A percentile compares a stretch with the other conserved stretches of the same genome.
Evolutionary conservation across 2,888 invertebrate genomes (phyloP).

Genomic region (Heliconius cydno): DNA sequence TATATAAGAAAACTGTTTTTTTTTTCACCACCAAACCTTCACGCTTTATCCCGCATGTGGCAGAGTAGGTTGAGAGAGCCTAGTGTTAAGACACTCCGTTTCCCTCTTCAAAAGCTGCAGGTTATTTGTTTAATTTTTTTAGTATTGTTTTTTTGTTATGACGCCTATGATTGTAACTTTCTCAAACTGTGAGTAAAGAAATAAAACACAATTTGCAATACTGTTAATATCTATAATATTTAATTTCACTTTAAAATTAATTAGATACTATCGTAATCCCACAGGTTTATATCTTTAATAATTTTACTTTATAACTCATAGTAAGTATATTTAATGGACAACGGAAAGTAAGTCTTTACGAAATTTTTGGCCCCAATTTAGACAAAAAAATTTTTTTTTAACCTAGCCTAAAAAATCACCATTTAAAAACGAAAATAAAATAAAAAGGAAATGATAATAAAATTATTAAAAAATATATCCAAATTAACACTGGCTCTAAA

Average conservation of each 20-base stretch:
- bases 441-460: too few species aligned
- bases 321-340: background rate
- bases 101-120: too few species aligned
- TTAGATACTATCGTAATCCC: background rate
- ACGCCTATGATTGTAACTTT: background rate
- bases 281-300: background rate
- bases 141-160: too few species aligned
- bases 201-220: slow-evolving; percentile 4
- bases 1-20: too few species aligned
- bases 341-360: background rate
- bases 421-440: too few species aligned
- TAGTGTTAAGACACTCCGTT: too few species aligned
- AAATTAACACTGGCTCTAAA: too few species aligned
- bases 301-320: background rate
- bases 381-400: background rate
- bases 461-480: too few species aligned
- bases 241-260: slow-evolving; percentile 1
- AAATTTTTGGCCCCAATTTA: background rate
- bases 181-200: background rate
- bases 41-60: too few species aligned
- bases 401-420: background rate
- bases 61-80: too few species aligned
- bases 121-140: too few species aligned
- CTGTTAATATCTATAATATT: background rate
- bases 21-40: too few species aligned